phyloP scores from a whole-genome alignment of 2,113 vertebrate species.

The Mus musculus region GRCm39 chr2:154464501-154465000 shows the following conservation, averaged over 20 bases:
- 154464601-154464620: neutral
- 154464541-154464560: neutral
- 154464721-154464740: neutral
- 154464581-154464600: neutral
- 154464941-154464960: neutral
- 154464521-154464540: neutral
- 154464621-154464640: neutral
- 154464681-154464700: neutral
- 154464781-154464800: neutral
- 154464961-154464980: neutral
- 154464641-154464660: neutral
- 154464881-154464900: neutral
- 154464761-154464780: too few relatives aligned
- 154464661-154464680: too few relatives aligned
- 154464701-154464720: neutral
- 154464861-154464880: neutral
- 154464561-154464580: neutral
- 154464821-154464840: too few relatives aligned
- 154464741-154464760: neutral
- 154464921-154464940: neutral
- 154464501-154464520: neutral
- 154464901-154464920: neutral
- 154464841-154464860: neutral
- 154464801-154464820: too few relatives aligned
- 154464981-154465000: too few relatives aligned